Evolutionary conservation across 2,113 vertebrate species (phyloP).

Genomic region (Myotis lucifugus): DNA sequence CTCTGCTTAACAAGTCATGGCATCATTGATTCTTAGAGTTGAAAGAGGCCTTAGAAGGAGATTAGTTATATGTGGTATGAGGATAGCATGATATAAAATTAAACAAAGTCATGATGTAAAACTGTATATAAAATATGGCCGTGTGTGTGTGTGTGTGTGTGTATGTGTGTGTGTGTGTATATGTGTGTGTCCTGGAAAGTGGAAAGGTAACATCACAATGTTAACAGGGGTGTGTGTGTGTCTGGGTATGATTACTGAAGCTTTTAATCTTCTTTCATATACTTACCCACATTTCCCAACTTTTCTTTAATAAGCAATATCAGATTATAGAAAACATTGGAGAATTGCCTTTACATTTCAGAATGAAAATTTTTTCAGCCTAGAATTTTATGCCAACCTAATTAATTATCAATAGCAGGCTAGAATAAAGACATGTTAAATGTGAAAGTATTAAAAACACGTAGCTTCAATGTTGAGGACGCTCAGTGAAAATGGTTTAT

Average conservation of each 20-base stretch:
- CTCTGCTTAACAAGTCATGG: conserved; percentile 37
- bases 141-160: not conserved
- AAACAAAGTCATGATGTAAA: not conserved
- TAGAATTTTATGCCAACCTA: not conserved
- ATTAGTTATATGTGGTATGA: not conserved
- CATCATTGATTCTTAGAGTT: conserved; percentile 4
- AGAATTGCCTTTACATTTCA: not conserved
- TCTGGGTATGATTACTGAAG: not conserved
- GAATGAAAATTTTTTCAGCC: not conserved
- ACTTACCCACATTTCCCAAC: not conserved
- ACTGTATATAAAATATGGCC: not conserved
- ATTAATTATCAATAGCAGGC: conserved; percentile 15
- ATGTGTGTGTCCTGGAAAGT: not conserved
- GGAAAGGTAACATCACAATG: not conserved
- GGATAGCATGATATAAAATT: not conserved
- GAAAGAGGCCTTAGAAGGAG: not conserved
- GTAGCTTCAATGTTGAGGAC: conserved; percentile 20
- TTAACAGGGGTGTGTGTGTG: not conserved
- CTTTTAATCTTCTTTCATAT: conserved; percentile 16
- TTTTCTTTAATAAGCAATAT: not conserved
- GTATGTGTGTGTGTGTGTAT: not conserved
- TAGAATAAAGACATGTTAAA: not conserved
- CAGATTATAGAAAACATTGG: not conserved
- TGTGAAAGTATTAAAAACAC: conserved; percentile 8
- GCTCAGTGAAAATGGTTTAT: conserved; percentile 28